phyloP scores from a whole-genome alignment of 2,113 vertebrate species.

The Elaphurus davidianus region DNA sequence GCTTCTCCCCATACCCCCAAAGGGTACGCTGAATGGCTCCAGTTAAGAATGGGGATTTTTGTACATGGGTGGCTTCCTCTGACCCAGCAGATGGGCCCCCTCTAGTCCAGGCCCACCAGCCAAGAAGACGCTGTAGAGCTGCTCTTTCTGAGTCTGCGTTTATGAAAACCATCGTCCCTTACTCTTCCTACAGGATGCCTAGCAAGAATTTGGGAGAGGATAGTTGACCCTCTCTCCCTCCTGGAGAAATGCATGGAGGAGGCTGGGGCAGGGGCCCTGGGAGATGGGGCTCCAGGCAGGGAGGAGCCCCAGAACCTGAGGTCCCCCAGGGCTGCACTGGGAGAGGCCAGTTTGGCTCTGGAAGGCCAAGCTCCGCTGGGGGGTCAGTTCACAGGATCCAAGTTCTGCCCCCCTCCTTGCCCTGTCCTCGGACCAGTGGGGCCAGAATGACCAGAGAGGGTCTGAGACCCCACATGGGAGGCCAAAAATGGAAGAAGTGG shows the following conservation, averaged over 20 bases:
- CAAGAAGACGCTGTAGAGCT: neutral
- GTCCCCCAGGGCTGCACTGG: neutral
- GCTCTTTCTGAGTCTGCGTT: neutral
- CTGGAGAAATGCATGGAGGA: neutral
- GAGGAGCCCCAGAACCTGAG: neutral
- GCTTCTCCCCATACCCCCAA: neutral
- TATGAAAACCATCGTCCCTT: neutral
- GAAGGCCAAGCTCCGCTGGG: neutral
- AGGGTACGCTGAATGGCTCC: neutral
- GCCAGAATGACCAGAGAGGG: neutral
- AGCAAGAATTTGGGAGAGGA: neutral
- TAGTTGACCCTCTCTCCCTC: neutral
- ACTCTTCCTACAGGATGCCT: neutral
- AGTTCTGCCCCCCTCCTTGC: accelerated
- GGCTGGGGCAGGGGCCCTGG: no score
- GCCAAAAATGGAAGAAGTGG: neutral
- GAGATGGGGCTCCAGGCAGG: neutral
- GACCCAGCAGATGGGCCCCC: neutral
- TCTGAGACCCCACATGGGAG: neutral
- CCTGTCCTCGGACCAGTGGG: neutral
- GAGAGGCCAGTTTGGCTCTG: no score
- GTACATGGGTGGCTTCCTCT: neutral
- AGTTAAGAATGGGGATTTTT: neutral
- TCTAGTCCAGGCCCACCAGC: neutral
- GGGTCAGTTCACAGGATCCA: neutral